Evolutionary conservation across 2,888 invertebrate species (phyloP).

Genomic region (Leucoma salicis): DNA sequence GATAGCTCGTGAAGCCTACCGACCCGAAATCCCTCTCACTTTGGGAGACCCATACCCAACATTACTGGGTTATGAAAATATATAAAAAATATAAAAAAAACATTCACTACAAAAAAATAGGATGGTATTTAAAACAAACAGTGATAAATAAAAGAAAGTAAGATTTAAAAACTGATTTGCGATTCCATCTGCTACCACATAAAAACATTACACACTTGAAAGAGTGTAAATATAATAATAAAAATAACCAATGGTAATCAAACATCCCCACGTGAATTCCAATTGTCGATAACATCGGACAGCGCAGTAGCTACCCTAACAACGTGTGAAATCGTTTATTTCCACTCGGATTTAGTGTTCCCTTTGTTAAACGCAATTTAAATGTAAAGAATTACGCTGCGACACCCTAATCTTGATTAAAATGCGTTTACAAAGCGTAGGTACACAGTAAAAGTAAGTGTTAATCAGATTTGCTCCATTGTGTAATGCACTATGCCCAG

Average conservation of each 20-base stretch:
- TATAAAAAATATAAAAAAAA: no score
- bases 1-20: no score
- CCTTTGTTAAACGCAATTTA: slow-evolving; percentile 64
- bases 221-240: slow-evolving; percentile 13
- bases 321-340: slow-evolving; percentile 71
- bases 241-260: slow-evolving; percentile 35
- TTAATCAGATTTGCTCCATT: slow-evolving; percentile 79
- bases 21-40: no score
- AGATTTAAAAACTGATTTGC: no score
- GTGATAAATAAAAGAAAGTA: no score
- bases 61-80: no score
- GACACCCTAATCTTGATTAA: slow-evolving; percentile 76
- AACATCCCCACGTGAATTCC: slow-evolving; percentile 35
- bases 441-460: slow-evolving; percentile 65
- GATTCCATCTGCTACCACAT: no score
- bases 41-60: no score
- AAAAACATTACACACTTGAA: no score
- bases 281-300: slow-evolving; percentile 57
- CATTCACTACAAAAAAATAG: no score
- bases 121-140: no score
- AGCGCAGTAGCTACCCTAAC: slow-evolving; percentile 39
- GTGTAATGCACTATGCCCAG: slow-evolving; percentile 66
- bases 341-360: slow-evolving; percentile 56
- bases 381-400: slow-evolving; percentile 73
- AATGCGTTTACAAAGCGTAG: slow-evolving; percentile 62